Base-by-base conservation (phyloP, 2,113 vertebrate genomes). In the Odocoileus virginianus region DNA sequence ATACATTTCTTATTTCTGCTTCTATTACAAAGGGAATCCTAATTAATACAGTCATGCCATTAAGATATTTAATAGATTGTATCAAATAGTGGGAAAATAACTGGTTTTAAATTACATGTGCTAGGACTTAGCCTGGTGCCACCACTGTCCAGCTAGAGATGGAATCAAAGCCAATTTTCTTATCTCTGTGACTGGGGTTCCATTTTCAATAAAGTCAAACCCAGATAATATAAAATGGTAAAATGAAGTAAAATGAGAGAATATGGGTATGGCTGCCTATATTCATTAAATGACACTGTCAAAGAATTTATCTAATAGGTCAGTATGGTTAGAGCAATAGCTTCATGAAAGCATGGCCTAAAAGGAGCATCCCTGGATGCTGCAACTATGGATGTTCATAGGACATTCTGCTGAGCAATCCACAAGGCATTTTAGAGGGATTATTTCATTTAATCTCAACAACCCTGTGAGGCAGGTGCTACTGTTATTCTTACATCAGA, bases 351-450 rank as follows among this genome's bases (percentile, higher is more conserved):
- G 28, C 25, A 13, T 8, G 12, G 36, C 86, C 30, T 23, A 5
- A 21, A 94, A 90, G 64, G 64, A 43, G 12, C 21, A 1, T 36
- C n/a, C 12, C 15, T 30, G 4, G 54, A 8, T 33, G 33, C 25
- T 33, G 14, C 7, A 43, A 43, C 36, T 28, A 1, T 2, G 1
- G 15, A 33, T 2, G 1, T 43, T 81, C 36, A 9, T 4, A 14
- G 84, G 36, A 58, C 27, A 30, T 0, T 25, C 19, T 36, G 71
- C 27, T n/a, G 27, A 2, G 16, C 14, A 27, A 16, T 10, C 9
- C 21, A 33, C 19, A 8, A 52, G 71, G 6, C 14, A 2, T 30
- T 50, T 74, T 27, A 82, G 28, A 76, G 3, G 2, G 25, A 64
- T 50, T 3, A 33, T 30, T 52, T 67, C 57, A 11, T 36, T 47